These are phyloP conservation scores for Loriculus beryllinus DNA, from an alignment of 2,797 vertebrate species.

Conservation along the genomic window DNA sequence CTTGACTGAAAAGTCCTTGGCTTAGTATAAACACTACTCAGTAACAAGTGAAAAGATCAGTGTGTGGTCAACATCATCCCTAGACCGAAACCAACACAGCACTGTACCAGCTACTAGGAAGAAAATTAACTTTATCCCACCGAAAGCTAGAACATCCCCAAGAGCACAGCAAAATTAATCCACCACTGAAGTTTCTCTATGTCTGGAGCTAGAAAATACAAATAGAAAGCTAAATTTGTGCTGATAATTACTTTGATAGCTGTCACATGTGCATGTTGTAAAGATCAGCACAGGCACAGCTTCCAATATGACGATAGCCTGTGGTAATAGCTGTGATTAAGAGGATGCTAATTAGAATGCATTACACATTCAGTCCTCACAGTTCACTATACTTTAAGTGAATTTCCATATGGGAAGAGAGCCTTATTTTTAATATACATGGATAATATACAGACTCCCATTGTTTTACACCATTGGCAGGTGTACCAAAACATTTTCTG, in stretches of 20 bases:
- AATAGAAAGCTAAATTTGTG: constrained; percentile 35
- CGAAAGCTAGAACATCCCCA: neutral
- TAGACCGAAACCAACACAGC: neutral
- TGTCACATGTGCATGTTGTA: neutral
- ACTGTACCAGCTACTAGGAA: neutral
- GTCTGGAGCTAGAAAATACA: constrained; percentile 24
- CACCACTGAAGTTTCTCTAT: neutral
- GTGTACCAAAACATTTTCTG: neutral
- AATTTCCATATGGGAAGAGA: constrained; percentile 33
- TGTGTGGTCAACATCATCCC: neutral
- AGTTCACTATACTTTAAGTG: constrained; percentile 10
- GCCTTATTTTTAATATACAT: neutral
- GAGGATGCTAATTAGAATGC: constrained; percentile 59
- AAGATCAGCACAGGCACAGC: constrained; percentile 21
- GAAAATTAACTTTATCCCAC: neutral
- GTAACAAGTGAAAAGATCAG: neutral
- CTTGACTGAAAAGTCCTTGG: neutral
- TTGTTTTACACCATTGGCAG: neutral
- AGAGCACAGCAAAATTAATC: constrained; percentile 16
- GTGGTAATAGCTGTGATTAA: constrained; percentile 60
- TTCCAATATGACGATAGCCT: constrained; percentile 13
- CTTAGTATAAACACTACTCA: neutral
- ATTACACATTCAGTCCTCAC: constrained; percentile 43
- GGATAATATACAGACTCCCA: neutral
- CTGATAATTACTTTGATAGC: constrained; percentile 60